These are phyloP conservation scores for Trogon melanurus DNA, from an alignment of 2,113 vertebrate species.

Conservation along the genomic window DNA sequence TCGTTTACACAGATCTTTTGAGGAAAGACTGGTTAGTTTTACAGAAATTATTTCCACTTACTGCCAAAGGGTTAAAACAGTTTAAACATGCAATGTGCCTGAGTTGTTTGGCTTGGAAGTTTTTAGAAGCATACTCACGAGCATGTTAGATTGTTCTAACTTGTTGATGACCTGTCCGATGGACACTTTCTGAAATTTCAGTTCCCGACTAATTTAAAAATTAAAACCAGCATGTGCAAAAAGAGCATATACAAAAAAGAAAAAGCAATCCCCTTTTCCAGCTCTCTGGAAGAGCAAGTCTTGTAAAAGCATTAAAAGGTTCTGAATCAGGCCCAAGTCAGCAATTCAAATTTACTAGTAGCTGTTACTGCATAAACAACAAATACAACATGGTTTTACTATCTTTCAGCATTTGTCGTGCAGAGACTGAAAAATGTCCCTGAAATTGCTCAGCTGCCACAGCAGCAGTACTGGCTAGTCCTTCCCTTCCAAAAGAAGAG, in stretches of 20 bases:
- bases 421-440: neutral
- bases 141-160: accelerated
- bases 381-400: neutral
- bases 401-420: neutral
- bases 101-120: neutral
- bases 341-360: neutral
- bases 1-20: neutral
- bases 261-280: neutral
- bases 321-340: neutral
- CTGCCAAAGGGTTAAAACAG: neutral
- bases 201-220: neutral
- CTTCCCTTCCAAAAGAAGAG: neutral
- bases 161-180: neutral
- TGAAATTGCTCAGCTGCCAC: neutral
- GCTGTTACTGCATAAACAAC: neutral
- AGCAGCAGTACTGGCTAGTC: neutral
- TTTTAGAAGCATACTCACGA: neutral
- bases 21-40: neutral
- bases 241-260: neutral
- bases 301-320: neutral
- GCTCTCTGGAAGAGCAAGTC: neutral
- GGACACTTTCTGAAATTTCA: neutral
- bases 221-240: neutral
- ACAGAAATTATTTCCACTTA: neutral
- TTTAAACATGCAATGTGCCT: neutral